Evolutionary conservation across 2,797 vertebrate species (phyloP).

Genomic region (Pogonophryne albipinna): DNA sequence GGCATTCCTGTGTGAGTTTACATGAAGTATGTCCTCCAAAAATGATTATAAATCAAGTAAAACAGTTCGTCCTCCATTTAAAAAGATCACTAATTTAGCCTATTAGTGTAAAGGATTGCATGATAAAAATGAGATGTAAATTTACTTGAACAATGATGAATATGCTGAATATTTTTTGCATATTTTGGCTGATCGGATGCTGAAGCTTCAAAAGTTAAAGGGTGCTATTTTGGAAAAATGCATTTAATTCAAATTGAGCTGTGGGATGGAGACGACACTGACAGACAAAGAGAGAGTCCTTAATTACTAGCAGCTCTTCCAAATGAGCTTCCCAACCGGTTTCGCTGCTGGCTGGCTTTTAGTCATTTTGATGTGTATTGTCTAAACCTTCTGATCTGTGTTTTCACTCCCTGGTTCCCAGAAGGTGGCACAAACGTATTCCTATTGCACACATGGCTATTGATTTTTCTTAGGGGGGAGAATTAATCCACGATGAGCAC

Average conservation of each 20-base stretch:
- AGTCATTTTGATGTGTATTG: constrained; percentile 67
- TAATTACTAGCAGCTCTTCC: constrained; percentile 62
- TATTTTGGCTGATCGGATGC: constrained; percentile 65
- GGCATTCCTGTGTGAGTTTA: constrained; percentile 1
- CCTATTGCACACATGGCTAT: constrained; percentile 72
- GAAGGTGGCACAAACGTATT: constrained; percentile 82
- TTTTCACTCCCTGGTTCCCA: constrained; percentile 57
- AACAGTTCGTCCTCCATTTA: constrained; percentile 28
- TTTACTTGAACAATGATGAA: constrained; percentile 52
- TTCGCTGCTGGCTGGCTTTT: constrained; percentile 54
- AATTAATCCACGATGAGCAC: constrained; percentile 76
- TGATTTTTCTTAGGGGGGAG: constrained; percentile 77
- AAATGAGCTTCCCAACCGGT: constrained; percentile 30
- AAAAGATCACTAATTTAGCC: constrained; percentile 16
- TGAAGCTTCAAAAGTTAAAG: constrained; percentile 55
- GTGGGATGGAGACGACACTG: constrained; percentile 25
- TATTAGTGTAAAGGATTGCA: not conserved
- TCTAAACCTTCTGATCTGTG: constrained; percentile 56
- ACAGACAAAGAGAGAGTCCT: constrained; percentile 27
- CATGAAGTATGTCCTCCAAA: constrained; percentile 22
- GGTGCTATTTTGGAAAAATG: constrained; percentile 45
- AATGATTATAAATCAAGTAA: constrained; percentile 35
- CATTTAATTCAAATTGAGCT: constrained; percentile 41
- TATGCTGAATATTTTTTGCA: constrained; percentile 71
- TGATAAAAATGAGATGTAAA: constrained; percentile 35